Percentiles rank a stretch among this genome's conserved stretches.
phyloP scores from a whole-genome alignment of 2,888 invertebrate genomes.

The Thera obeliscata region DNA sequence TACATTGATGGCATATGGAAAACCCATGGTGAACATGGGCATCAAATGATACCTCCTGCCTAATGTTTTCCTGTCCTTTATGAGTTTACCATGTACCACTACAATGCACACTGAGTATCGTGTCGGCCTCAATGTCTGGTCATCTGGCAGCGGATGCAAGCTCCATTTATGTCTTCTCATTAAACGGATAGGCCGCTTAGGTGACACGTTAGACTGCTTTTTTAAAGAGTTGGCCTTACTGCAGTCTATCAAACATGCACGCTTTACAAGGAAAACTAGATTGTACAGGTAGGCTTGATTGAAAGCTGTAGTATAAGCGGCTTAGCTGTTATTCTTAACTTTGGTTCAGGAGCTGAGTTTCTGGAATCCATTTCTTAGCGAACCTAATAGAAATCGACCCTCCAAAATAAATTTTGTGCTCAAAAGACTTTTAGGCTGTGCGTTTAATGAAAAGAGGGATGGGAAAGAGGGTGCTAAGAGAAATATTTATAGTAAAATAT shows the following conservation, averaged over 20 bases:
- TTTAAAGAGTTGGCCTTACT: constrained; percentile 18
- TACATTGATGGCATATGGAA: no score
- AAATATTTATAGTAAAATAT: no score
- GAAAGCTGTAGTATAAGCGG: background rate
- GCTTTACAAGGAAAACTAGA: constrained; percentile 21
- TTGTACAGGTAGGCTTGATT: constrained; percentile 4
- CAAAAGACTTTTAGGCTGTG: no score
- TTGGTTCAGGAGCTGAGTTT: no score
- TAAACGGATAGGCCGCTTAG: constrained; percentile 21
- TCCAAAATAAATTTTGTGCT: no score
- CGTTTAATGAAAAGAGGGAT: no score
- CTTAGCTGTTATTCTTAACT: no score
- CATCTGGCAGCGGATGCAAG: constrained; percentile 45
- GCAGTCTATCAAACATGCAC: constrained; percentile 3
- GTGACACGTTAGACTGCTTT: constrained; percentile 18
- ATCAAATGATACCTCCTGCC: background rate
- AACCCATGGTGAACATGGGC: background rate
- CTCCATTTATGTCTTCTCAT: constrained; percentile 42
- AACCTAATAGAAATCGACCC: no score
- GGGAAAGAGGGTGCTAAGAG: no score
- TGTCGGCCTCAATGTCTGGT: constrained; percentile 37
- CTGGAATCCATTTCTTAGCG: no score
- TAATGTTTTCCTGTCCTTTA: constrained; percentile 29
- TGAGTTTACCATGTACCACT: constrained; percentile 26
- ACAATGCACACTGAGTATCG: constrained; percentile 17